Base-by-base conservation (phyloP, 2,888 invertebrate species). In the Cheilosia impressa region DNA sequence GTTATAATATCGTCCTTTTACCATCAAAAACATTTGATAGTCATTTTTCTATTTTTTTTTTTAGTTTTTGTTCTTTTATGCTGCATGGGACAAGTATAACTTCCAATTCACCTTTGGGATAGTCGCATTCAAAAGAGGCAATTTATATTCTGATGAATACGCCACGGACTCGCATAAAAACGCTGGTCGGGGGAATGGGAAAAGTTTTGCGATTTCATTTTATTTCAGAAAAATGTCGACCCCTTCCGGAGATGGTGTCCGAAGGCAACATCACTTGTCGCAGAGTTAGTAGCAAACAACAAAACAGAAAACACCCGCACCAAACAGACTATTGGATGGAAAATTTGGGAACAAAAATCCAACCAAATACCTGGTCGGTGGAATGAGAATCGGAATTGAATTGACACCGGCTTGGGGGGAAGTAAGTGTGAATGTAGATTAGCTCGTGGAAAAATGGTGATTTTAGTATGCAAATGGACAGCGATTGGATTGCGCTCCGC, bases 131-230 rank as follows among this genome's bases (percentile, higher is more conserved):
- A 90, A 91, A 88, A 88, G 38, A 90, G 88, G 90, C 91, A 90
- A 91, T 90, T 91, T 91, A 91, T 90, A 91, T 91, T 91, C 91
- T 88, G 89, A 88, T 87, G 87, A 80, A 87, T 84, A 81, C 76
- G 63, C 85, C 76, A 85, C 80, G 71, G 71, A 85, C 72, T 81
- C 81, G 81, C 76, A 85, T 81, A 81, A 81, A 85, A 72, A 55
- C 9, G 9, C 31, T 85, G 68, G 71, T 45, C 73, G 72, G 50
- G 60, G 75, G 72, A 85, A 85, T 81, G 76, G 66, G 45, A 85
- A 85, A 81, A 85, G 62, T 85, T 85, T 85, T 81, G 76, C 81
- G 85, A 85, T 85, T 81, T 71, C 75, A 77, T 81, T 69, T 66
- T 27, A 75, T 60, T 76, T 80, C 45, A 78, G 19, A 47, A 27